Conservation (phyloP, 2,797 vertebrate genomes). For the Acanthornis magna region DNA sequence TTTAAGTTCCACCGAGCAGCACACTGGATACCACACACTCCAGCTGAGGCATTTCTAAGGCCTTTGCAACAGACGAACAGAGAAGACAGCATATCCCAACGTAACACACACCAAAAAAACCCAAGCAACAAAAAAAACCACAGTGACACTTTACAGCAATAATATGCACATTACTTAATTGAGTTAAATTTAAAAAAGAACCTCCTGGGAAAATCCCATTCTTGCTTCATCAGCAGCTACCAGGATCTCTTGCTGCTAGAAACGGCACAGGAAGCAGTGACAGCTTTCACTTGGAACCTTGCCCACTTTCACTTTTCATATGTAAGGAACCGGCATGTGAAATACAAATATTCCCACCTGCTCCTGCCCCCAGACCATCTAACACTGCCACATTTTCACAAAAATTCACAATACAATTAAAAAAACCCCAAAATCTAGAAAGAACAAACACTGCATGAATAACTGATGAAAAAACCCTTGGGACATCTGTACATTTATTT, state of each 20-base stretch:
- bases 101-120: neutral
- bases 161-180: neutral
- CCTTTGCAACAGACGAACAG: neutral
- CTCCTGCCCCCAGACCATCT: neutral
- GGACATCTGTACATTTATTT: neutral
- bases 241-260: accelerated
- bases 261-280: neutral
- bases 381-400: neutral
- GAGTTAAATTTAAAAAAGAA: neutral
- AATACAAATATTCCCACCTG: neutral
- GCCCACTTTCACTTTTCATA: conserved; percentile 21
- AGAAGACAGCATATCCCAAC: neutral
- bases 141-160: neutral
- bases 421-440: accelerated
- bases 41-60: neutral
- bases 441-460: neutral
- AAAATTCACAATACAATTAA: neutral
- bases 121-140: neutral
- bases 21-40: accelerated
- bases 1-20: neutral
- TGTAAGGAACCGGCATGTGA: accelerated
- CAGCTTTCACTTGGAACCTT: neutral
- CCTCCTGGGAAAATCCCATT: neutral
- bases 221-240: neutral
- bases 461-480: neutral